Percentiles rank a stretch among this genome's conserved stretches.
Evolutionary conservation across 2,113 vertebrate genomes (phyloP).

Genomic region (Corythoichthys intestinalis): DNA sequence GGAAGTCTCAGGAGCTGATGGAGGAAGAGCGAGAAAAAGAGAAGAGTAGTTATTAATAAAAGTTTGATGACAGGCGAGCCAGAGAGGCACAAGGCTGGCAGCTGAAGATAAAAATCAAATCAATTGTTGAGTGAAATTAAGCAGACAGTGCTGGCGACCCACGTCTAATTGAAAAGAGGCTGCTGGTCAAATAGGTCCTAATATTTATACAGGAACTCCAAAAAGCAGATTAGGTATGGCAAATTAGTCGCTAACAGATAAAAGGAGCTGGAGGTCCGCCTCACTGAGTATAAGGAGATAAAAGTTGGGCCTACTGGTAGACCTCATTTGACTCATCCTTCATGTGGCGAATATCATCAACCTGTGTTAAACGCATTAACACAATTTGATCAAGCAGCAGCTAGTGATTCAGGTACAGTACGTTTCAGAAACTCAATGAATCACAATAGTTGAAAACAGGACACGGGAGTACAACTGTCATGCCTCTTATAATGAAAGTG

Average conservation of each 20-base stretch:
- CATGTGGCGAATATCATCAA: background rate
- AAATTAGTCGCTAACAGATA: background rate
- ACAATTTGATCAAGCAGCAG: background rate
- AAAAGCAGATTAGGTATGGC: background rate
- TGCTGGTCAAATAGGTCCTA: constrained; percentile 13
- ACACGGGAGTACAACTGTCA: background rate
- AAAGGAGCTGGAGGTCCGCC: too few relatives aligned
- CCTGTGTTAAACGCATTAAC: background rate
- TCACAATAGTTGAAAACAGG: background rate
- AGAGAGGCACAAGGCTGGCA: constrained; percentile 7
- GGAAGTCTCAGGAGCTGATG: constrained; percentile 19
- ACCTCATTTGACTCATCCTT: background rate
- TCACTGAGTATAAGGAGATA: background rate
- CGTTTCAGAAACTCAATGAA: background rate
- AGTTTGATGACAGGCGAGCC: constrained; percentile 21
- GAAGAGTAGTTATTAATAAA: constrained; percentile 18
- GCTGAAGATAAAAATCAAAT: constrained; percentile 35
- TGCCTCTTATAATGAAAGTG: background rate
- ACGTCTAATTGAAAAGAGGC: constrained; percentile 25
- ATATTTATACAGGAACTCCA: constrained; percentile 22
- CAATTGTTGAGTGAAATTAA: constrained; percentile 28
- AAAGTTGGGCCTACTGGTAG: background rate
- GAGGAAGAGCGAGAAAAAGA: background rate
- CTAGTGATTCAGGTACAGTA: background rate
- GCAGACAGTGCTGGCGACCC: constrained; percentile 13